Base-by-base conservation (phyloP, 1,140 invertebrate genomes). In the Meloidogyne floridensis region DNA sequence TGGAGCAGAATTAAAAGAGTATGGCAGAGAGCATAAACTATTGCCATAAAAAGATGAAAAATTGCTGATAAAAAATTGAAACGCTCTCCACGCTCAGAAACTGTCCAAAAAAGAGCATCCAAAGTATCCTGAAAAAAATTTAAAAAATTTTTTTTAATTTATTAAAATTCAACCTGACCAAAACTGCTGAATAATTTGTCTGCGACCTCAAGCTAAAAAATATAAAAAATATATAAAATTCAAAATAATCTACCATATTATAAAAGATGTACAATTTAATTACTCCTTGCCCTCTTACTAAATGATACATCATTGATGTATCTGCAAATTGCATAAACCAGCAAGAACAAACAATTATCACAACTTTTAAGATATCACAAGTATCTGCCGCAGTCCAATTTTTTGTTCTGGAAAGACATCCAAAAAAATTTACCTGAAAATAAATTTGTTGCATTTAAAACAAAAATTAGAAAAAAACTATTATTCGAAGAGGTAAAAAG, bases 221-320 rank as follows among this genome's bases (percentile, higher is more conserved):
- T 42, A 20, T 71, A 15, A 71, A n/a, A 73, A n/a, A 73, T 32
- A 32, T 32, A 73, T 18, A 42, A 18, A 20, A 47, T 15, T 15
- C n/a, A 18, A 18, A 70, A 18, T 18, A 47, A 9, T 13, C 32
- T 9, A 79, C 77, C 96, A 99, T 98, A 91, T 99, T 99, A 90
- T 96, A 99, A 91, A 99, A 98, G 90, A 99, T 97, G 90, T 99
- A 99, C 73, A 99, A 91, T 90, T 99, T 99, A 89, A 99, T 98
- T 74, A 98, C 95, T 77, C 96, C 97, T 90, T 99, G 98, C 87
- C 95, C 97, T 91, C 98, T 96, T 47, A 99, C 97, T 84, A 98
- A 92, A 91, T 99, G 98, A 91, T 99, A 99, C 92, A 99, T 94
- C 92, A 98, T 95, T 83, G 97, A 98, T 11, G 96, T 98, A 90